Conservation (phyloP, 2,113 vertebrate genomes). For the Larimichthys crocea region DNA sequence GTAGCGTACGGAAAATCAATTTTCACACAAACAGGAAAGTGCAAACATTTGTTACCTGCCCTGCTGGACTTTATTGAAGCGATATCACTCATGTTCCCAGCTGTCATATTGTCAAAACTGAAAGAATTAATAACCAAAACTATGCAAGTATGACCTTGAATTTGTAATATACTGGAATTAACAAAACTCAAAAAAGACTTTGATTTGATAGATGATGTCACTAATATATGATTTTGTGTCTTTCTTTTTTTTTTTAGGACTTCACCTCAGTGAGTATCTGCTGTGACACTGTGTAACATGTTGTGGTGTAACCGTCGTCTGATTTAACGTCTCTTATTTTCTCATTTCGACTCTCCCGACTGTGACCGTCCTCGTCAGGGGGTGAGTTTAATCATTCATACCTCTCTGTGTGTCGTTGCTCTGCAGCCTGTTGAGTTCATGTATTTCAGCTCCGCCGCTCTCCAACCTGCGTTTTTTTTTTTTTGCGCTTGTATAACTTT, state of each 20-base stretch:
- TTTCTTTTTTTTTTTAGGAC: constrained; percentile 69
- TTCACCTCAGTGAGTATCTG: constrained; percentile 86
- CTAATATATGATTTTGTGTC: constrained; percentile 10
- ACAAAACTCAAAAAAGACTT: neutral
- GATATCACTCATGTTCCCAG: neutral
- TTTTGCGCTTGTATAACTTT: constrained; percentile 52
- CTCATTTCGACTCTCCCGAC: constrained; percentile 26
- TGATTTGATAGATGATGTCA: neutral
- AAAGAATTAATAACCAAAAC: neutral
- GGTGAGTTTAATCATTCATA: constrained; percentile 67
- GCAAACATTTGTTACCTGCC: neutral
- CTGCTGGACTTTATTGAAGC: neutral
- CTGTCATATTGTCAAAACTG: neutral
- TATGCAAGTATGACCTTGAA: neutral
- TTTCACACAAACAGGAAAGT: neutral
- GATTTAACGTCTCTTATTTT: constrained; percentile 26
- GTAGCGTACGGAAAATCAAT: neutral
- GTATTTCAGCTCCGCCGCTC: neutral
- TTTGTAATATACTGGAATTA: neutral
- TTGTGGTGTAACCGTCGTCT: neutral
- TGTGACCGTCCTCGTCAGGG: constrained; percentile 67
- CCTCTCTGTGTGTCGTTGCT: neutral
- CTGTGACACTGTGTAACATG: neutral
- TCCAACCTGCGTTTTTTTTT: neutral
- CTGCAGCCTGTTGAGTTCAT: neutral